Base-by-base conservation (phyloP, 92 coral and sea anemone genomes). In the Blastomussa wellsi region DNA sequence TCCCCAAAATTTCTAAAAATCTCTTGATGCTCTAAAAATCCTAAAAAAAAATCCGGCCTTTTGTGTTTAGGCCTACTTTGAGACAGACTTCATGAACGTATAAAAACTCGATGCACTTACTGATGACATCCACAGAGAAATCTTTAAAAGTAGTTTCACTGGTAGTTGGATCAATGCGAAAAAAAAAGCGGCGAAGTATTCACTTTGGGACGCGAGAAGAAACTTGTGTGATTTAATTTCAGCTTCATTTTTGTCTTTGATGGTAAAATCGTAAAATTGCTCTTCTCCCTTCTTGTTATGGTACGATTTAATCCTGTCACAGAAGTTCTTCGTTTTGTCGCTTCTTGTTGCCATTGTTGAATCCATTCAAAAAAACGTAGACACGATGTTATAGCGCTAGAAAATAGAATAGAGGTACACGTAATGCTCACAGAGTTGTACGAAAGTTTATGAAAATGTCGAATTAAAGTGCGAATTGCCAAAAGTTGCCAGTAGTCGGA, bases 191-290 rank as follows among this genome's bases (percentile, higher is more conserved):
- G 71, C 81, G 31, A 78, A 78, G 32, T 55, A 78, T 4, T 59
- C 70, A 33, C 81, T 55, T 59, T 78, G 81, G 32, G 70, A 78
- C 1, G 81, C 81, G 39, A 78, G 81, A 57, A 78, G 36, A 24
- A 78, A 78, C 36, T 35, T 55, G 70, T 78, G 81, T 3, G 81
- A 55, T 57, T 53, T 26, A 19, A 78, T 33, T 59, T 35, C 22
- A 5, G 12, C 48, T 20, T 70, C 81, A 55, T 55, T 12, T 78
- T 78, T 53, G 81, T 78, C 81, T 78, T 52, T 78, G 70, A 78
- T 78, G 35, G 70, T 78, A 33, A 78, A 78, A 37, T 78, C 81
- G 36, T 78, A 57, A 57, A 55, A 78, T 32, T 78, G 81, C 35
- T 78, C 32, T 11, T 55, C 51, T 20, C 20, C 42, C 22, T 55